These are phyloP conservation scores for Peromyscus leucopus DNA, from an alignment of 2,113 vertebrate genomes.

Conservation along the genomic window DNA sequence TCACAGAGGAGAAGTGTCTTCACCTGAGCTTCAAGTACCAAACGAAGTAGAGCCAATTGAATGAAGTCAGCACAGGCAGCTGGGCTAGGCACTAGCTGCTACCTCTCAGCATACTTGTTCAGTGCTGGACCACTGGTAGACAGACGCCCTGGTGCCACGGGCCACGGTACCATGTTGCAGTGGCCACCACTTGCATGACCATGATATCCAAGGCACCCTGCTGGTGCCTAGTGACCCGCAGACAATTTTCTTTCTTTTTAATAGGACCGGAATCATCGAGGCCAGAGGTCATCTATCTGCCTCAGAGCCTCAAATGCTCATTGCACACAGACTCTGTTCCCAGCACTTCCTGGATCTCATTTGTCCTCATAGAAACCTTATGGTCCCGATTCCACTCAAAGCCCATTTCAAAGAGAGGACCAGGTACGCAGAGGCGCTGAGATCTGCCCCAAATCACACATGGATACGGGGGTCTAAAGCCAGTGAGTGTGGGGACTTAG, in stretches of 20 bases:
- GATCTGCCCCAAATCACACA: not conserved
- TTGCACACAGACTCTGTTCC: not conserved
- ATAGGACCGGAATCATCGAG: not conserved
- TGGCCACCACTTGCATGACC: accelerated
- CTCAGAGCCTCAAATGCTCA: not conserved
- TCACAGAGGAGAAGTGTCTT: not conserved
- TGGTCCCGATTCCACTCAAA: accelerated
- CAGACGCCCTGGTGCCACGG: not conserved
- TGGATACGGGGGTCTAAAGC: not conserved
- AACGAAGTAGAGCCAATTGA: not conserved
- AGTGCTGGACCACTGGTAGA: not conserved
- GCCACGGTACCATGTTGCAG: not conserved
- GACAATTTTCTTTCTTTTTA: not conserved
- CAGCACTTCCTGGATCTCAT: not conserved
- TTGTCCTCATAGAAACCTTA: not conserved
- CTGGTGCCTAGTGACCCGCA: accelerated
- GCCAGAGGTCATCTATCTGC: not conserved
- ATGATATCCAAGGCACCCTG: not conserved
- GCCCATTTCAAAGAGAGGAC: not conserved
- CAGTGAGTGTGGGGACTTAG: not conserved
- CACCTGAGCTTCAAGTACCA: accelerated
- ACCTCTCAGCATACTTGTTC: not conserved
- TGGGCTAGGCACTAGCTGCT: not conserved
- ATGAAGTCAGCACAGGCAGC: not conserved
- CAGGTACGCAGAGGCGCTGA: not conserved